phyloP scores from a whole-genome alignment of 1,140 invertebrate genomes.

The Oncopodura yosiiana region DNA sequence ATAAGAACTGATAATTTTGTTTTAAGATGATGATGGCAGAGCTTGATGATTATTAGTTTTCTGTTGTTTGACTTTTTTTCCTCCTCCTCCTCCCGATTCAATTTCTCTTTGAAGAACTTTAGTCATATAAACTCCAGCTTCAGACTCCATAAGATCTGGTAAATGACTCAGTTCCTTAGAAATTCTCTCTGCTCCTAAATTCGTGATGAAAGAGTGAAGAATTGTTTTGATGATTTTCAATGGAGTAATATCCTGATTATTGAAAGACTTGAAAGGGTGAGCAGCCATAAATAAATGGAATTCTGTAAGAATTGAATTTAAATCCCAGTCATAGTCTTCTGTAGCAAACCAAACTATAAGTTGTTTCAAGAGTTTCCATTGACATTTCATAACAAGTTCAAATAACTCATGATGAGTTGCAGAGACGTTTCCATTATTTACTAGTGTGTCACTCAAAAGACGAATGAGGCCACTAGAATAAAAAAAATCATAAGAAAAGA shows the following conservation, averaged over 20 bases:
- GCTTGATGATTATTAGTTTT: too few species aligned
- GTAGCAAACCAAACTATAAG: conserved; percentile 63
- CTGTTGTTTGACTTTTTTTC: too few species aligned
- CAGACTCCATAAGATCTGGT: conserved; percentile 25
- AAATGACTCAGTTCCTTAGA: conserved; percentile 36
- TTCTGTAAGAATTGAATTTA: conserved; percentile 59
- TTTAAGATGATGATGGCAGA: too few species aligned
- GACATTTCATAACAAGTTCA: conserved; percentile 76
- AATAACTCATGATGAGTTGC: conserved; percentile 50
- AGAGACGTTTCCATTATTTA: conserved; percentile 42
- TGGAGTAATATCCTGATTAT: conserved; percentile 58
- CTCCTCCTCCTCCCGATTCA: too few species aligned
- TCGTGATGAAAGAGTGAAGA: conserved; percentile 63
- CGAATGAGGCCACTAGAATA: conserved; percentile 58
- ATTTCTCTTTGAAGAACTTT: conserved; percentile 16
- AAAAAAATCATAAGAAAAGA: conserved; percentile 50
- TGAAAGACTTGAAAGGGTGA: conserved; percentile 32
- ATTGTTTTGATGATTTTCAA: conserved; percentile 83
- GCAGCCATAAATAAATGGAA: conserved; percentile 68
- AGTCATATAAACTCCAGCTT: conserved; percentile 8
- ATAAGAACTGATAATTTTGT: too few species aligned
- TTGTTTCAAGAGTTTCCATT: conserved; percentile 74
- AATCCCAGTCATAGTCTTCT: conserved; percentile 57
- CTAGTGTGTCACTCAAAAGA: conserved; percentile 61
- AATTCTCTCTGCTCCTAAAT: conserved; percentile 32